These are phyloP conservation scores for Polydrusus pterygomalis DNA, from an alignment of 2,888 invertebrate genomes.

Conservation along the genomic window DNA sequence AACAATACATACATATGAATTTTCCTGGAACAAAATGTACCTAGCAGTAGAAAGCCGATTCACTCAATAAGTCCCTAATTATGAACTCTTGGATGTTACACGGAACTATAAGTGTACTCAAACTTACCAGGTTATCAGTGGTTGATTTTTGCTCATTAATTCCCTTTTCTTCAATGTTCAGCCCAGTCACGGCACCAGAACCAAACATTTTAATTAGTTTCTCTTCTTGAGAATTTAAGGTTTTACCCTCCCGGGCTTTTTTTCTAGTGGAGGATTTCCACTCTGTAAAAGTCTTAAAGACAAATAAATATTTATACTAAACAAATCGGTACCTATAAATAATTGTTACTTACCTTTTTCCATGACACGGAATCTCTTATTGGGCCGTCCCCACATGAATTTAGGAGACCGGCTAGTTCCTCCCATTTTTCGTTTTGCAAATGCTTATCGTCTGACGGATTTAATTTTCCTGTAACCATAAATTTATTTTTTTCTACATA, in stretches of 20 bases:
- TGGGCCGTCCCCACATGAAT: constrained; percentile 1
- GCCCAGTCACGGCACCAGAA: not conserved
- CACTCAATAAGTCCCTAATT: not conserved
- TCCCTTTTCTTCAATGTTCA: not conserved
- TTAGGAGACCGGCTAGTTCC: not conserved
- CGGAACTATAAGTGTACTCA: not conserved
- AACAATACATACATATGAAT: not conserved
- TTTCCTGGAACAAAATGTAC: not conserved
- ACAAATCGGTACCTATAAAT: not conserved
- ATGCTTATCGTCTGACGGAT: not conserved
- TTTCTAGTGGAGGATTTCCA: not conserved
- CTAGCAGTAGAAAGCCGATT: not conserved
- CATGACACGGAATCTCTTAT: constrained; percentile 1
- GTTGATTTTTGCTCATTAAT: not conserved
- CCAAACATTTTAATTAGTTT: not conserved
- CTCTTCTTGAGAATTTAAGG: not conserved
- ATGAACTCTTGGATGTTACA: not conserved
- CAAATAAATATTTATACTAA: not conserved
- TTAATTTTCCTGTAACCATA: not conserved
- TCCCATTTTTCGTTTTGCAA: not conserved
- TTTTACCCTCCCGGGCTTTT: constrained; percentile 1
- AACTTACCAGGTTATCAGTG: not conserved
- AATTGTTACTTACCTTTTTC: not conserved
- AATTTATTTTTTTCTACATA: not conserved
- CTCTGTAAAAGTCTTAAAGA: constrained; percentile 4